Base-by-base conservation (phyloP, 2,888 invertebrate species). In the Nematopogon swammerdamellus region DNA sequence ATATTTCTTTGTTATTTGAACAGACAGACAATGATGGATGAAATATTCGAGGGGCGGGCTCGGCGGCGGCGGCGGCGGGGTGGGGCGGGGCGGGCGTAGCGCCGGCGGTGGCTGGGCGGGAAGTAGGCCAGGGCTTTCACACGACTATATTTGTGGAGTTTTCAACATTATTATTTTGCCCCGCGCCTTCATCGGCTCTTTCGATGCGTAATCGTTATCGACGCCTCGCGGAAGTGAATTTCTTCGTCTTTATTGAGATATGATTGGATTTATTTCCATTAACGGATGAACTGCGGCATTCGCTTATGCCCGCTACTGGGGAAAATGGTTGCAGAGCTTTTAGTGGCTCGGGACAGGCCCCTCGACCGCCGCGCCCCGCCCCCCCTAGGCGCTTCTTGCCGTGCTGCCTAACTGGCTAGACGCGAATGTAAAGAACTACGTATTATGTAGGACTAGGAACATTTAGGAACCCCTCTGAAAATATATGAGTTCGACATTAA, bases 11-110 rank as follows among this genome's bases (percentile, higher is more conserved):
- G 20, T 46, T 17, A 46, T 19, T 18, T 17, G 19, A 46, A 20
- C 25, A 20, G 19, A 20, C 17, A 19, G 19, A 47, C 18, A 47
- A 44, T 25, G 29, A 30, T 49, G 18, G 45, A 30, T 49, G 29
- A 19, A 46, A 49, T 19, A 46, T 18, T 30, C 46, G 19, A 50
- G 36, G 18, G 46, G 46, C 20, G 17, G n/a, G 25, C 14, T 18
- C 20, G 29, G 20, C 11, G 20, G 19, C 5, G 19, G 46, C 11
- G n/a, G 19, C 19, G 45, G 36, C 36, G 36, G 36, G n/a, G 36
- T 3, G 6, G 8, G 36, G 11, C 36, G n/a, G 36, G 36, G 36
- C 36, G 36, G 36, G 36, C 36, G n/a, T n/a, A n/a, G n/a, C n/a
- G n/a, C n/a, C n/a, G 36, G n/a, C 25, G 25, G 8, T n/a, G 25